phyloP scores from a whole-genome alignment of 2,113 vertebrate genomes.

The Leptobrachium leishanense region DNA sequence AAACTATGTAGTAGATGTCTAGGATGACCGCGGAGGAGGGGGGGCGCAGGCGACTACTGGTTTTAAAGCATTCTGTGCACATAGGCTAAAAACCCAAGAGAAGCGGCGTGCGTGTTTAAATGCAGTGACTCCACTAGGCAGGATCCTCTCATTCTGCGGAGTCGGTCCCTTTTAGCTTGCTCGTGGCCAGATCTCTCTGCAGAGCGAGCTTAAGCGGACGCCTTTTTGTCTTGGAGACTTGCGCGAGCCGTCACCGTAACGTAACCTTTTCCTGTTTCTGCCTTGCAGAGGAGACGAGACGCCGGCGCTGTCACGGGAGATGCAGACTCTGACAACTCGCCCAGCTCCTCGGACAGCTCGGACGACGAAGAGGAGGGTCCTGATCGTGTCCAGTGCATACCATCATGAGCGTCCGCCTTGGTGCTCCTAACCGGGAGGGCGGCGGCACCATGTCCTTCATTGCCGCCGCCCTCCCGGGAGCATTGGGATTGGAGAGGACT shows the following conservation, averaged over 20 bases:
- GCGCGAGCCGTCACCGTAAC: background rate
- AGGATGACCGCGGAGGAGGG: no score
- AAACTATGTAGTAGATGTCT: no score
- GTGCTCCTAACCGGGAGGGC: background rate
- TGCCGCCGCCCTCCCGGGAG: slow-evolving; percentile 12
- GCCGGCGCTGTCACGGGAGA: slow-evolving; percentile 68
- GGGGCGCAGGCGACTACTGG: no score
- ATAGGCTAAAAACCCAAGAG: no score
- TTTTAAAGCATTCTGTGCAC: no score
- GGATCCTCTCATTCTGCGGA: no score
- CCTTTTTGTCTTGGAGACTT: no score
- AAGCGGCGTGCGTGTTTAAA: no score
- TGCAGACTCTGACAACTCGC: slow-evolving; percentile 84
- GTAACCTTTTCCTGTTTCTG: background rate
- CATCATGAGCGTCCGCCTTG: slow-evolving; percentile 74
- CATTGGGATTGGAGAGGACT: slow-evolving; percentile 14
- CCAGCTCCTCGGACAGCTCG: slow-evolving; percentile 86
- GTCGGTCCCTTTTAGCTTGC: no score
- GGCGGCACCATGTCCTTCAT: background rate
- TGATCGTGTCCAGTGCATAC: slow-evolving; percentile 93
- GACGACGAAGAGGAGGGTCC: slow-evolving; percentile 88
- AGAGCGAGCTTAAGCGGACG: no score
- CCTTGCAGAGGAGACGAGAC: slow-evolving; percentile 72
- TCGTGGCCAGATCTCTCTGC: no score
- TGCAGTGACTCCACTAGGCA: no score